Conservation (phyloP, 2,113 vertebrate genomes). For the Alethe diademata region DNA sequence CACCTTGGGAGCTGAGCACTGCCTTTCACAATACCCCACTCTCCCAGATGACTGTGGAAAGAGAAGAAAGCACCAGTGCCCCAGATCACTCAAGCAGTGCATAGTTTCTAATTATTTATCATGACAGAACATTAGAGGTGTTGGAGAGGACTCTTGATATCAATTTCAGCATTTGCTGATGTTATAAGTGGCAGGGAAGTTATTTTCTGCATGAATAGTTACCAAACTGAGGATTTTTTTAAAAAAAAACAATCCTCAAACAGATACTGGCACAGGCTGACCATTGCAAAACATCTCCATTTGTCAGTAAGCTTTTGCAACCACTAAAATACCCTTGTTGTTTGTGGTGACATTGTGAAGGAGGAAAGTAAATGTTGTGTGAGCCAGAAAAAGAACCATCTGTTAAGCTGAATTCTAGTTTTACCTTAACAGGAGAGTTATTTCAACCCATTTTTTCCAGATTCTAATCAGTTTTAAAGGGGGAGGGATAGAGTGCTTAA, state of each 20-base stretch:
- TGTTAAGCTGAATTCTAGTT: background rate
- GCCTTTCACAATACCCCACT: background rate
- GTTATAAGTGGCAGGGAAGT: background rate
- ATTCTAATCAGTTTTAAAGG: background rate
- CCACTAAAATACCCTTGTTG: background rate
- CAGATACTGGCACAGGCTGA: background rate
- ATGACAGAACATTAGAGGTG: background rate
- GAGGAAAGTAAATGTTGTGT: background rate
- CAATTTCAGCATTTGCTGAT: background rate
- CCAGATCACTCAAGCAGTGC: background rate
- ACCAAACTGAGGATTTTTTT: background rate
- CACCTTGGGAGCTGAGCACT: background rate
- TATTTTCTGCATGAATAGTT: constrained; percentile 1
- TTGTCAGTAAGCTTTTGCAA: constrained; percentile 11
- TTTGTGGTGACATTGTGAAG: constrained; percentile 2
- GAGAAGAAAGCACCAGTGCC: background rate
- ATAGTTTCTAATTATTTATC: background rate
- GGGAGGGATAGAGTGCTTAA: background rate
- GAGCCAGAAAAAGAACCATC: background rate
- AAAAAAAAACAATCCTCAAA: background rate
- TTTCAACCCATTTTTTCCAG: background rate
- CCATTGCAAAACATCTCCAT: background rate
- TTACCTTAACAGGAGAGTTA: background rate
- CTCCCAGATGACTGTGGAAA: background rate
- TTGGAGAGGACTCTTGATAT: background rate